A percentile compares a stretch with the other conserved stretches of the same genome.
phyloP scores from a whole-genome alignment of 2,797 vertebrate species.

The Melanotaenia trifasciata region DNA sequence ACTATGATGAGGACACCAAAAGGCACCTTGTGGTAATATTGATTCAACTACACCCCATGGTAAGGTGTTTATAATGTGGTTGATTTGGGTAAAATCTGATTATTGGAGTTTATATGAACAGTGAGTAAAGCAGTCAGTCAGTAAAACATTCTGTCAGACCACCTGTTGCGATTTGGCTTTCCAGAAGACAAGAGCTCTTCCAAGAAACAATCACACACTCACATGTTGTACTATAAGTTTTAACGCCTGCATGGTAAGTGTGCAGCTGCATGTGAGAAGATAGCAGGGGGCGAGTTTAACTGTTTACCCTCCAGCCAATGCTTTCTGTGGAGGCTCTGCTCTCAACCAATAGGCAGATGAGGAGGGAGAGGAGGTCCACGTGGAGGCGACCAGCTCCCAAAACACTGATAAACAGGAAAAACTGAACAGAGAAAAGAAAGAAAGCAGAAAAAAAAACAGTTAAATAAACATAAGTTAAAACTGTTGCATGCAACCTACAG shows the following conservation, averaged over 20 bases:
- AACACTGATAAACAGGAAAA: slow-evolving; percentile 35
- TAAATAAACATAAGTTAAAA: not conserved
- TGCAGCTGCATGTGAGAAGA: slow-evolving; percentile 42
- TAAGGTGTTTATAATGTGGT: slow-evolving; percentile 15
- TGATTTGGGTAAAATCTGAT: slow-evolving; percentile 9
- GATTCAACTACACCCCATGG: not conserved
- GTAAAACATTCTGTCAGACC: slow-evolving; percentile 32
- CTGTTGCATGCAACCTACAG: not conserved
- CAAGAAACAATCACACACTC: slow-evolving; percentile 48
- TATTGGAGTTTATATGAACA: slow-evolving; percentile 3
- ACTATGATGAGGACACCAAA: too few relatives aligned
- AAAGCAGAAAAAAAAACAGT: not conserved
- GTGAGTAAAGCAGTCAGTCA: not conserved
- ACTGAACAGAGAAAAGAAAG: not conserved
- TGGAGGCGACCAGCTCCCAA: slow-evolving; percentile 32
- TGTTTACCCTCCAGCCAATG: slow-evolving; percentile 24
- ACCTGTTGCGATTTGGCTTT: slow-evolving; percentile 62
- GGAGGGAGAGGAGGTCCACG: slow-evolving; percentile 32
- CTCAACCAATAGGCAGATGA: slow-evolving; percentile 38
- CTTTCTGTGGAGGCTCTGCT: not conserved
- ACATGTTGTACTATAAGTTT: slow-evolving; percentile 6
- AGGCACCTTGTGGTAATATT: too few relatives aligned
- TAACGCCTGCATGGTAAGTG: slow-evolving; percentile 36
- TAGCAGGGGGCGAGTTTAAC: slow-evolving; percentile 7
- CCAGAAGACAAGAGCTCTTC: slow-evolving; percentile 47